phyloP scores from a whole-genome alignment of 2,113 vertebrate species.

The Oryctolagus cuniculus region mOryCun1.1 NC_091433.1:141045001-141045500 shows the following conservation, averaged over 20 bases:
- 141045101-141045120: not conserved
- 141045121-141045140: not conserved
- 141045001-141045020: constrained; percentile 48
- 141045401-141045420: too few relatives aligned
- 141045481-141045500: too few relatives aligned
- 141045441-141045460: too few relatives aligned
- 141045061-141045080: not conserved
- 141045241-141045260: constrained; percentile 10
- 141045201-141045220: constrained; percentile 2
- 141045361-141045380: not conserved
- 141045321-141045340: constrained; percentile 5
- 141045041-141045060: not conserved
- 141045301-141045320: not conserved
- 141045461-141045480: too few relatives aligned
- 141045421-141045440: too few relatives aligned
- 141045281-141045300: not conserved
- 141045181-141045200: not conserved
- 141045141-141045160: not conserved
- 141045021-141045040: not conserved
- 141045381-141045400: not conserved
- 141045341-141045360: not conserved
- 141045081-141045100: not conserved
- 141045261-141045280: constrained; percentile 1
- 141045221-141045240: not conserved
- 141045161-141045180: not conserved